Base-by-base conservation (phyloP, 2,888 invertebrate species). In the Lithophane socia region DNA sequence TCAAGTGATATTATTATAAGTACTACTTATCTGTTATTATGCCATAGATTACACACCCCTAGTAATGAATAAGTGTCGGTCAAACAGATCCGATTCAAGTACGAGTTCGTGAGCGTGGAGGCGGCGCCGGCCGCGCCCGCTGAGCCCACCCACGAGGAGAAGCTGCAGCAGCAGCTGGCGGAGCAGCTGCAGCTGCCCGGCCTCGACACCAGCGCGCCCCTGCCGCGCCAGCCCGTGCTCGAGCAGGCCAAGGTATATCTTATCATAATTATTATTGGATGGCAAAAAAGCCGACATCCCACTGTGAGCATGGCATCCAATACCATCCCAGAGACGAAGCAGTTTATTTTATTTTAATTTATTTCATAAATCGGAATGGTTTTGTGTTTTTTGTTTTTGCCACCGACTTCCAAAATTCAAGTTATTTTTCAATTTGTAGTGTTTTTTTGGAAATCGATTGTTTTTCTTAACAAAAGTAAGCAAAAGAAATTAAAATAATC, bases 171-270 rank as follows among this genome's bases (percentile, higher is more conserved):
- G 91, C 98, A 98, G 92, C 95, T 98, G 80, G 98, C 98, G 1
- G 98, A 98, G 88, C 98, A 98, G 93, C 96, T 98, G 77, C 98
- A 98, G 92, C 97, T 98, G 87, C 98, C 98, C 3, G 98, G 98
- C 0, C 97, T 98, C 83, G 98, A 98, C 93, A 97, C 98, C 9
- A 97, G 97, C 83, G 98, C 97, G 58, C 97, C 96, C 60, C 91
- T 93, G 89, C 77, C 82, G 82, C 90, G 91, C 78, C 66, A 92
- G 83, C 93, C 94, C 21, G 91, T 90, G 64, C 88, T 93, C 72
- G 91, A 93, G 78, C 79, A 79, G 29, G 81, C 79, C 54, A 75
- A 74, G 73, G 44, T 70, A 64, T n/a, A 47, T 24, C 24, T 24
- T 24, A 3, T 24, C 47, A 24, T 10, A 3, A 16, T 47, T 44